phyloP scores from a whole-genome alignment of 2,888 invertebrate species.

The Caradrina kadenii region DNA sequence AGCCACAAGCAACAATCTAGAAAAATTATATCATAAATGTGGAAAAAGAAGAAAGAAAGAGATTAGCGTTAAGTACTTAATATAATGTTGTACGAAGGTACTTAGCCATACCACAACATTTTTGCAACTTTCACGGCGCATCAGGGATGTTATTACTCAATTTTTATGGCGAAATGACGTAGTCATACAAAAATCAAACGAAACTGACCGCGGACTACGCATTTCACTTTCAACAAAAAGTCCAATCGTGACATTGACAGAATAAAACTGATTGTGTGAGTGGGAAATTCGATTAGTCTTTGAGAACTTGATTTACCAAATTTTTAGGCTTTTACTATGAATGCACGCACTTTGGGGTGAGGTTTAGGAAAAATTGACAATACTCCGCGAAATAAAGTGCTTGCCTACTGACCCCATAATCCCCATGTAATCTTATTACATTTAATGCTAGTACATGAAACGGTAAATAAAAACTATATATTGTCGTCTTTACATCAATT shows the following conservation, averaged over 20 bases:
- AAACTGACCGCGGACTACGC: slow-evolving; percentile 44
- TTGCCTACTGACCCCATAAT: slow-evolving; percentile 39
- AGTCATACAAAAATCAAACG: slow-evolving; percentile 42
- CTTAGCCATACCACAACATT: slow-evolving; percentile 37
- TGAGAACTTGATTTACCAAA: slow-evolving; percentile 33
- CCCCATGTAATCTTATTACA: slow-evolving; percentile 22
- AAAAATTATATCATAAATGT: slow-evolving; percentile 45
- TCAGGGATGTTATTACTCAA: slow-evolving; percentile 49
- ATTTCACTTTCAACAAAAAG: slow-evolving; percentile 66
- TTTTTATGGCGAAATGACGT: slow-evolving; percentile 48
- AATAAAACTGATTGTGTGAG: slow-evolving; percentile 52
- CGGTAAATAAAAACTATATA: slow-evolving; percentile 26
- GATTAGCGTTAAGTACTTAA: slow-evolving; percentile 48
- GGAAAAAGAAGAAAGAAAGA: slow-evolving; percentile 36
- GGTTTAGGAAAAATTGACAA: slow-evolving; percentile 23
- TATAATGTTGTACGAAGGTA: slow-evolving; percentile 33
- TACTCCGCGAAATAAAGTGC: slow-evolving; percentile 8
- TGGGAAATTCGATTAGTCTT: slow-evolving; percentile 60
- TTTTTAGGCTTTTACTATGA: slow-evolving; percentile 39
- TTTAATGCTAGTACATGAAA: slow-evolving; percentile 32
- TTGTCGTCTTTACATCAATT: slow-evolving; percentile 27
- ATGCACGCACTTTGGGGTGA: slow-evolving; percentile 10
- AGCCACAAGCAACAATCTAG: slow-evolving; percentile 38
- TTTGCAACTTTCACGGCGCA: slow-evolving; percentile 54
- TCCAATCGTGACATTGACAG: slow-evolving; percentile 53